These are phyloP conservation scores for Micromys minutus DNA, from an alignment of 2,113 vertebrate genomes.

Conservation along the genomic window DNA sequence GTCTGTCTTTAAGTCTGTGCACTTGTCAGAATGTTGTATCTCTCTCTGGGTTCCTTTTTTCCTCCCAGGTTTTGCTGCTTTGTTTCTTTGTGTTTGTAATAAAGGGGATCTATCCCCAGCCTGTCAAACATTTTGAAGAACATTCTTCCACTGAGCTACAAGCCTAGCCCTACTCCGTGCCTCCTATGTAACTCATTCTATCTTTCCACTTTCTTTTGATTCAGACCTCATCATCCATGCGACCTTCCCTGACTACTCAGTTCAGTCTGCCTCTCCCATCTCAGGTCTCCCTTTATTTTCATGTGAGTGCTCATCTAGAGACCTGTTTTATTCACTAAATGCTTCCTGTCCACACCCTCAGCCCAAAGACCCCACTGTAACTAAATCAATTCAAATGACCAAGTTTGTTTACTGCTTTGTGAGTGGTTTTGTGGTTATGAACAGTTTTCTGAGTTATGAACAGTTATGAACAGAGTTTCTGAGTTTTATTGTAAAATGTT, in stretches of 20 bases:
- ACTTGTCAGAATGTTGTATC: background rate
- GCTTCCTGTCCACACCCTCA: too few relatives aligned
- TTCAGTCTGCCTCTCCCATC: background rate
- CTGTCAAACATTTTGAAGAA: background rate
- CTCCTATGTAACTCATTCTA: background rate
- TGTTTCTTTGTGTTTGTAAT: background rate
- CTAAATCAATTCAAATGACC: background rate
- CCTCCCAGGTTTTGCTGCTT: background rate
- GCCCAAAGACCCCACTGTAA: too few relatives aligned
- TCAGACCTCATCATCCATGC: background rate
- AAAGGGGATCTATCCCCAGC: background rate
- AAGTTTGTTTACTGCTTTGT: background rate
- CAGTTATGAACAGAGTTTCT: background rate
- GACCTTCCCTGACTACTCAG: background rate
- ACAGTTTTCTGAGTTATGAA: constrained; percentile 13
- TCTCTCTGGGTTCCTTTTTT: background rate
- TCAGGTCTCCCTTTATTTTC: background rate
- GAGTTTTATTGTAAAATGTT: constrained; percentile 38
- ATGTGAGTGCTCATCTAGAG: too few relatives aligned
- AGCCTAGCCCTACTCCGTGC: background rate
- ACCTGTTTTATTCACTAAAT: too few relatives aligned
- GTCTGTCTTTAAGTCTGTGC: background rate
- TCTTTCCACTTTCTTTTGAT: background rate
- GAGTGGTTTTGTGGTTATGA: constrained; percentile 1
- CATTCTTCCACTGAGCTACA: background rate